Percentiles rank a stretch among this genome's conserved stretches.
Evolutionary conservation across 2,888 invertebrate species (phyloP).

Genomic region (Heliconius aoede): DNA sequence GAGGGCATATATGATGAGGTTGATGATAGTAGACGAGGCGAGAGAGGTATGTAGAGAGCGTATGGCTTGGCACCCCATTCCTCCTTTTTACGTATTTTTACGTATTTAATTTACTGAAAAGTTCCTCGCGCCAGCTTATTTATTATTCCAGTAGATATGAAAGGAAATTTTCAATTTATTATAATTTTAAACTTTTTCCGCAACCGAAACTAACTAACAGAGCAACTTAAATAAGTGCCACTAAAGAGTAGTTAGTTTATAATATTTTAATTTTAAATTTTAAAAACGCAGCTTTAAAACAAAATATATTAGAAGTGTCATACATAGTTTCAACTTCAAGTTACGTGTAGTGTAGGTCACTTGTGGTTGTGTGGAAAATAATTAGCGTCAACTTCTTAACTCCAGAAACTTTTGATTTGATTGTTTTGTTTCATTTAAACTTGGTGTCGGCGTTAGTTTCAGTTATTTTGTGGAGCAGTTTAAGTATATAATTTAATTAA

Average conservation of each 20-base stretch:
- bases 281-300: slow-evolving; percentile 2
- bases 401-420: slow-evolving; percentile 26
- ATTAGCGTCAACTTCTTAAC: slow-evolving; percentile 27
- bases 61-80: no score
- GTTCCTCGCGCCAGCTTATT: neutral
- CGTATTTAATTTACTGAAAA: neutral
- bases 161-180: neutral
- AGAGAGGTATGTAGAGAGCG: no score
- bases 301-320: neutral
- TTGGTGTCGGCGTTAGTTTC: slow-evolving; percentile 9
- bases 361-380: slow-evolving; percentile 19
- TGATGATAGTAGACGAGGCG: no score
- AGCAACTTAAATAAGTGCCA: neutral
- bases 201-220: neutral
- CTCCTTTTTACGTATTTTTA: no score
- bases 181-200: neutral
- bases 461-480: slow-evolving; percentile 5
- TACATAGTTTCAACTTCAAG: slow-evolving; percentile 5
- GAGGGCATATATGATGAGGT: no score
- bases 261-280: neutral
- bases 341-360: no score
- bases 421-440: slow-evolving; percentile 30
- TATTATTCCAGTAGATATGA: neutral
- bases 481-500: slow-evolving; percentile 12
- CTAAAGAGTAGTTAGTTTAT: neutral